phyloP scores from a whole-genome alignment of 2,113 vertebrate species.

The Thinocorus orbignyianus region DNA sequence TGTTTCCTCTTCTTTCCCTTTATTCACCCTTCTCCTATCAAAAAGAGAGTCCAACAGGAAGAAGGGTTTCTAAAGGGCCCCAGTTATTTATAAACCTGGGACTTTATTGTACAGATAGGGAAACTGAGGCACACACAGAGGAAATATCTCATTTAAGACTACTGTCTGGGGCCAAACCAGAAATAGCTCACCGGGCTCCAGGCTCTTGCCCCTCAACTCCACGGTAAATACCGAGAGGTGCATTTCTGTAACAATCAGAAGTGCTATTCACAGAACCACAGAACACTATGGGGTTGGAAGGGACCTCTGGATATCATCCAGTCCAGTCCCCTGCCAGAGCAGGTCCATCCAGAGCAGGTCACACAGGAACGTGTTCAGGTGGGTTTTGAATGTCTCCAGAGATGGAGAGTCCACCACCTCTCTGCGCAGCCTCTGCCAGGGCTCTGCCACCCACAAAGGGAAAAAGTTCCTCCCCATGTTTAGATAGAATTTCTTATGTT shows the following conservation, averaged over 20 bases:
- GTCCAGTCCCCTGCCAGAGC: too few species aligned
- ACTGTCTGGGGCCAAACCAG: neutral
- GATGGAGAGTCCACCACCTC: too few species aligned
- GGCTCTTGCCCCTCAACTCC: rapidly evolving
- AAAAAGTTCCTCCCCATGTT: too few species aligned
- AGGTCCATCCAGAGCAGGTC: too few species aligned
- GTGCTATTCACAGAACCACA: too few species aligned
- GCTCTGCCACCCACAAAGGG: too few species aligned
- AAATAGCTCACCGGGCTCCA: neutral
- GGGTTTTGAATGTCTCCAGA: too few species aligned
- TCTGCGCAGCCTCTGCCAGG: too few species aligned
- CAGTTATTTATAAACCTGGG: neutral
- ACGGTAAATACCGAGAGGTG: rapidly evolving
- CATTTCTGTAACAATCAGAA: neutral
- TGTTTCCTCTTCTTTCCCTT: neutral
- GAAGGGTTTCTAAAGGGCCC: neutral
- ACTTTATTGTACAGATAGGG: neutral
- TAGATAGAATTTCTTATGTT: too few species aligned
- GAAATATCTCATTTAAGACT: neutral
- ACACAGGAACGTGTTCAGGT: too few species aligned
- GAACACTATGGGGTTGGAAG: too few species aligned
- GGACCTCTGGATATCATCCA: too few species aligned
- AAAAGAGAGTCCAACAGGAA: neutral
- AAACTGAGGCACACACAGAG: neutral
- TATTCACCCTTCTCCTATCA: neutral